These are phyloP conservation scores for Channallabes apus DNA, from an alignment of 2,797 vertebrate species.

Conservation along the genomic window DNA sequence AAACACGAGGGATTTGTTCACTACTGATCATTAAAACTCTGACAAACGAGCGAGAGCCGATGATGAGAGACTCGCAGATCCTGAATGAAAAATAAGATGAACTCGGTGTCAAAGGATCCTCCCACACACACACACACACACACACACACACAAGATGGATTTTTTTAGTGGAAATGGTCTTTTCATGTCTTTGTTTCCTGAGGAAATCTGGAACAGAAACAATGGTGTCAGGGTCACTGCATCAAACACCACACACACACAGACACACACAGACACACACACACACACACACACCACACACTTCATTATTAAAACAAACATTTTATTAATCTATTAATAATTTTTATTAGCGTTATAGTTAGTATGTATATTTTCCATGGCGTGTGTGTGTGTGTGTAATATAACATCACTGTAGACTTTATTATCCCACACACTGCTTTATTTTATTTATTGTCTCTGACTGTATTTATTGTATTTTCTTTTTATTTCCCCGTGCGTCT, in stretches of 20 bases:
- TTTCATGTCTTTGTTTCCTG: conserved; percentile 10
- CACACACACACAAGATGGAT: background rate
- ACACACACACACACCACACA: background rate
- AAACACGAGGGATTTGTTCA: conserved; percentile 75
- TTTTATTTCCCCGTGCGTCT: conserved; percentile 15
- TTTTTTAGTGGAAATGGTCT: conserved; percentile 13
- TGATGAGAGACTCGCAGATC: conserved; percentile 33
- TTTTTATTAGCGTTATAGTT: background rate
- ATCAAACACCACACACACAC: conserved; percentile 6
- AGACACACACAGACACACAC: background rate
- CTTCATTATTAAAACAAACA: background rate
- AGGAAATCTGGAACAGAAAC: conserved; percentile 5
- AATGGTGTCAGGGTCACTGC: conserved; percentile 4
- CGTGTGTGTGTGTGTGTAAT: background rate
- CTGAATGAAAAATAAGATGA: conserved; percentile 27
- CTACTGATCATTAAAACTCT: conserved; percentile 75
- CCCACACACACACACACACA: conserved; percentile 16
- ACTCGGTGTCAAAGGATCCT: conserved; percentile 22
- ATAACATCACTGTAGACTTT: background rate
- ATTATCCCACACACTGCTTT: conserved; percentile 18
- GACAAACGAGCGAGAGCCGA: conserved; percentile 64
- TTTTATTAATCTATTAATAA: background rate
- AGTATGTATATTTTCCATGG: background rate
- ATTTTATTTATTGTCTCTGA: conserved; percentile 20
- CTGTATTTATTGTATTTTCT: conserved; percentile 25